Base-by-base conservation (phyloP, 2,797 vertebrate genomes). In the Florisuga fusca region DNA sequence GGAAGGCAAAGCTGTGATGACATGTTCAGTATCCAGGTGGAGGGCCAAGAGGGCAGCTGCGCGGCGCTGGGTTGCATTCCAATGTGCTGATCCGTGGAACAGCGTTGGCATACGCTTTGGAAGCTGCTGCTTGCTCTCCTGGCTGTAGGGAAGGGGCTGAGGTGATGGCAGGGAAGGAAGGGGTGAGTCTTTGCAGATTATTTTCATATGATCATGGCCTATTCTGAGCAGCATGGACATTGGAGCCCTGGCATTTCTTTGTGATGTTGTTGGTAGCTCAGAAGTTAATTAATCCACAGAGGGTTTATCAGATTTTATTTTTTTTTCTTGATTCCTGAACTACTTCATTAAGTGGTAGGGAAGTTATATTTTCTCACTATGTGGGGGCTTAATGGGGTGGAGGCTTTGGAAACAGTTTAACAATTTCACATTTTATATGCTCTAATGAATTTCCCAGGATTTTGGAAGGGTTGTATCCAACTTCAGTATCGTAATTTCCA, bases 1-100 rank as follows among this genome's bases (percentile, higher is more conserved):
- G 96, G 92, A 96, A 95, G 89, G 94, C 79, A 84, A 94, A 95
- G 93, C 93, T 90, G 91, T 95, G 95, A 95, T 95, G 95, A 96
- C 89, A 77, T 94, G 93, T 92, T 96, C 89, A 82, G 77, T 93
- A 66, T 97, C 94, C 92, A 97, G 96, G 96, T 97, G 94, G 95
- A 94, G 96, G 92, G 92, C 94, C 84, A 89, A 94, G 87, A 93
- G 96, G 79, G 95, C 96, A 95, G 93, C 96, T 93, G 89, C 55
- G 12, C 45, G 58, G 94, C 38, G 82, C 84, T 90, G 94, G 81
- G 72, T 93, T 86, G 50, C 78, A 85, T 94, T 96, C 91, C 93
- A 95, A 97, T 88, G 82, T 61, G 71, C 94, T 94, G 97, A 97
- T 94, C 95, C 78, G 43, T 93, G 93, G 93, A 95, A 96, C 96